These are phyloP conservation scores for Lasius fuliginosus DNA, from an alignment of 2,888 invertebrate genomes.

Conservation along the genomic window DNA sequence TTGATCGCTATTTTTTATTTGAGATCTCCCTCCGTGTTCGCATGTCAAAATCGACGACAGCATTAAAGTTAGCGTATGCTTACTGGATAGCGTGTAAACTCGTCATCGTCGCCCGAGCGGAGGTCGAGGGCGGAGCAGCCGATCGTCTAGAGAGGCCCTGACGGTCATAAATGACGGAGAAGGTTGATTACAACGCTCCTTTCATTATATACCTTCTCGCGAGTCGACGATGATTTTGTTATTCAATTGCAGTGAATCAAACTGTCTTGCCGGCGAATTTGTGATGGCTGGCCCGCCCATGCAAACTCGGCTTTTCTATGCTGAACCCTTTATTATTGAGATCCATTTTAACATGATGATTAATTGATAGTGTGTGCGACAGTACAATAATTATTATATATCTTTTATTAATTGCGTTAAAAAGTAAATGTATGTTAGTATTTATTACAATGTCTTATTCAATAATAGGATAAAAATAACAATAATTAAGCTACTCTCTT, in stretches of 20 bases:
- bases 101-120: constrained; percentile 46
- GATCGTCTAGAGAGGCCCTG: constrained; percentile 29
- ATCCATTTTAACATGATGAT: not conserved
- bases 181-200: constrained; percentile 45
- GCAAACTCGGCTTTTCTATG: constrained; percentile 3
- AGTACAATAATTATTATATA: not conserved
- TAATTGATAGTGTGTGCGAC: not conserved
- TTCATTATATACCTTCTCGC: constrained; percentile 48
- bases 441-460: not conserved
- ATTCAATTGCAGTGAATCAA: constrained; percentile 53
- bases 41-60: constrained; percentile 30
- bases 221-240: constrained; percentile 45
- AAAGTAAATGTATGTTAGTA: not conserved
- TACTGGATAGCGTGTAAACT: constrained; percentile 51
- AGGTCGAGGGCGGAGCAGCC: constrained; percentile 27
- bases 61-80: constrained; percentile 35
- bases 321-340: not conserved
- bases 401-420: not conserved
- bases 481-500: not conserved
- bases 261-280: constrained; percentile 48
- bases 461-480: not conserved
- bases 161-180: constrained; percentile 49
- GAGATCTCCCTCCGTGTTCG: not conserved
- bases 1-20: not conserved
- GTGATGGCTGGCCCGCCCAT: constrained; percentile 14